Percentiles rank a stretch among this genome's conserved stretches.
Conservation (phyloP, 2,113 vertebrate species). For the Megaceryle maxima region DNA sequence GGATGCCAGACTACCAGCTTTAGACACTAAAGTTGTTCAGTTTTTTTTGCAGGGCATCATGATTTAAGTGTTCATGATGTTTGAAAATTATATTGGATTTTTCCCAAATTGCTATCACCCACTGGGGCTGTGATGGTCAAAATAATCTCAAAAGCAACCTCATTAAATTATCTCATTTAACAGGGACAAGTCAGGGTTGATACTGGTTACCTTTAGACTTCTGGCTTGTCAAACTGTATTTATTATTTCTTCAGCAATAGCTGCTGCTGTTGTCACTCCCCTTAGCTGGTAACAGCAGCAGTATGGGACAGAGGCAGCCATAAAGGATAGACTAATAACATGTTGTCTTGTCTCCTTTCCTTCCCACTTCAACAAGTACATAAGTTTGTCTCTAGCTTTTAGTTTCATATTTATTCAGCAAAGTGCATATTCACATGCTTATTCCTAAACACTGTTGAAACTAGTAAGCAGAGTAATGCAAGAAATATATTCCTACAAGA, state of each 20-base stretch:
- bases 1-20: not conserved
- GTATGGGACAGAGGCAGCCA: not conserved
- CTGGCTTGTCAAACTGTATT: not conserved
- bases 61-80: not conserved
- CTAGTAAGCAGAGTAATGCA: not conserved
- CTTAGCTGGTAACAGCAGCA: not conserved
- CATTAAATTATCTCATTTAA: not conserved
- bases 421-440: not conserved
- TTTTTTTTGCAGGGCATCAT: not conserved
- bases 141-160: not conserved
- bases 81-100: not conserved
- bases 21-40: not conserved
- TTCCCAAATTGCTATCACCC: not conserved
- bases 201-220: not conserved
- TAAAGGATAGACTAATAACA: not conserved
- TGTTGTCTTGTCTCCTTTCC: not conserved
- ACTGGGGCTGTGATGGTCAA: not conserved
- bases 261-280: not conserved
- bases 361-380: not conserved
- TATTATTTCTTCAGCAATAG: not conserved
- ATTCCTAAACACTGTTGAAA: not conserved
- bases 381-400: not conserved
- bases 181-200: not conserved
- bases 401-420: not conserved
- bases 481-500: not conserved